A percentile compares a stretch with the other conserved stretches of the same genome.
Evolutionary conservation across 2,888 invertebrate species (phyloP).

Genomic region (Netelia fuscicornis): DNA sequence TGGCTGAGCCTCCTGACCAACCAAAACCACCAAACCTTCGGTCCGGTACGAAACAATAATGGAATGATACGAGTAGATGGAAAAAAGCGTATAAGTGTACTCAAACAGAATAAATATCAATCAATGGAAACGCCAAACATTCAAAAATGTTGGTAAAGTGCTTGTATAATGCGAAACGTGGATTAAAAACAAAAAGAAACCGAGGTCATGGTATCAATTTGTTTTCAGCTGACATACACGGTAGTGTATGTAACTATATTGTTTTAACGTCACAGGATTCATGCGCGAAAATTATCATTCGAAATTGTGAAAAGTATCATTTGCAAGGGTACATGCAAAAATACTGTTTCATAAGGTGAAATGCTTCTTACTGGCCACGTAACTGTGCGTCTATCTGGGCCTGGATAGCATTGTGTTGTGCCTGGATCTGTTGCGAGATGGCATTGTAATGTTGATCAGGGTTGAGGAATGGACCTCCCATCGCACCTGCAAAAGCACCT

Average conservation of each 20-base stretch:
- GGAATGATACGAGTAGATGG: slow-evolving; percentile 49
- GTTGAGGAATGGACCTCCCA: slow-evolving; percentile 4
- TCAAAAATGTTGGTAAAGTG: slow-evolving; percentile 16
- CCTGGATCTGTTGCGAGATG: slow-evolving; percentile 72
- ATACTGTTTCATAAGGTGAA: slow-evolving; percentile 63
- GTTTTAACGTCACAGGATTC: slow-evolving; percentile 23
- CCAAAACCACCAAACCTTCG: slow-evolving; percentile 51
- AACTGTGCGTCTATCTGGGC: slow-evolving; percentile 68
- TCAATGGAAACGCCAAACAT: slow-evolving; percentile 29
- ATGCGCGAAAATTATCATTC: not conserved
- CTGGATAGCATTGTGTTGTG: slow-evolving; percentile 72
- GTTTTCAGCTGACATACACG: slow-evolving; percentile 22
- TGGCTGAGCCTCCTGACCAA: slow-evolving; percentile 66
- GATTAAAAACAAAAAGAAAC: slow-evolving; percentile 29
- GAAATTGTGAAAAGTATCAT: not conserved
- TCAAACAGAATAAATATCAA: slow-evolving; percentile 49
- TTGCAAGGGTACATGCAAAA: not conserved
- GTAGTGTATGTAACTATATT: slow-evolving; percentile 30
- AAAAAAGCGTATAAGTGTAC: slow-evolving; percentile 44
- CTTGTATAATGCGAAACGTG: slow-evolving; percentile 5
- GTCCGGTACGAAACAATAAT: slow-evolving; percentile 35
- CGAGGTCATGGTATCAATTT: slow-evolving; percentile 22
- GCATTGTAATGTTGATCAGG: slow-evolving; percentile 51
- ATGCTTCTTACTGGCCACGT: slow-evolving; percentile 72
- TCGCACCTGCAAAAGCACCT: slow-evolving; percentile 35